Conservation (phyloP, 2,888 invertebrate species). For the Myopa testacea region DNA sequence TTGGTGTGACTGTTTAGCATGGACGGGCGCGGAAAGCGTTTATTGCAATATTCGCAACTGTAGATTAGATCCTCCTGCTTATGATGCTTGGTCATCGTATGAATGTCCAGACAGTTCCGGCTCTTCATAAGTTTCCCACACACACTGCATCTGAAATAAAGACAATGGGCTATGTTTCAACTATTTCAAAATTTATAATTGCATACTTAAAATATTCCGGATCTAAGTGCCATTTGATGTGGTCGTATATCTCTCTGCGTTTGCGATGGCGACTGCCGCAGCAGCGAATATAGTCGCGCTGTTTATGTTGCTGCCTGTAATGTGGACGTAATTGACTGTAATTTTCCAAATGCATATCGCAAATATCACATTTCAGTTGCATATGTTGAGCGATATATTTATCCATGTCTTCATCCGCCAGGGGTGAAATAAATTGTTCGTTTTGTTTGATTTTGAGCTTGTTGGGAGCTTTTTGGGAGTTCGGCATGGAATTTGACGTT, state of each 20-base stretch:
- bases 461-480: no score
- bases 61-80: conserved; percentile 42
- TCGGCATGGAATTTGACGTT: no score
- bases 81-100: conserved; percentile 46
- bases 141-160: conserved; percentile 46
- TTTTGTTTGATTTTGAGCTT: conserved; percentile 12
- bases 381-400: conserved; percentile 46
- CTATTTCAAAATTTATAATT: no score
- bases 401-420: conserved; percentile 26
- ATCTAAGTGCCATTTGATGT: conserved; percentile 60
- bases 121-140: conserved; percentile 47
- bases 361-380: conserved; percentile 59
- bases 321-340: conserved; percentile 57
- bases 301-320: conserved; percentile 56
- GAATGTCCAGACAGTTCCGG: conserved; percentile 46
- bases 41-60: conserved; percentile 33
- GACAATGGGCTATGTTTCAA: background rate
- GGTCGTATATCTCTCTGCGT: conserved; percentile 57
- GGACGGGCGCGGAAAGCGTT: conserved; percentile 16
- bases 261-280: conserved; percentile 57
- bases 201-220: conserved; percentile 60
- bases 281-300: conserved; percentile 59
- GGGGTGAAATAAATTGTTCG: background rate
- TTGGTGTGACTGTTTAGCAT: conserved; percentile 17
- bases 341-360: conserved; percentile 54